A percentile compares a stretch with the other conserved stretches of the same genome.
phyloP scores from a whole-genome alignment of 2,888 invertebrate genomes.

The Leptinotarsa rubiginosa region DNA sequence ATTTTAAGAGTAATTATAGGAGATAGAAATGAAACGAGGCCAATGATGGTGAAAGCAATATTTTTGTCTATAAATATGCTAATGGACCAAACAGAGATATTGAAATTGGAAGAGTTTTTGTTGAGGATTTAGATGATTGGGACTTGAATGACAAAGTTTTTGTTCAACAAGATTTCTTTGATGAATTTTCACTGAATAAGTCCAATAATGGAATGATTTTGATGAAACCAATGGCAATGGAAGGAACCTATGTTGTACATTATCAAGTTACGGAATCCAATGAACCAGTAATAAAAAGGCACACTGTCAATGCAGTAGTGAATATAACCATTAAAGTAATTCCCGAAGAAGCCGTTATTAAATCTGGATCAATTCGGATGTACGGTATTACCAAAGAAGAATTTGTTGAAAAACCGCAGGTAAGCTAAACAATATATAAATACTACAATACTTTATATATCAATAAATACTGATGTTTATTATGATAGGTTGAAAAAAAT shows the following conservation, averaged over 20 bases:
- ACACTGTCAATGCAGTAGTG: conserved; percentile 85
- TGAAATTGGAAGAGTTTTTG: conserved; percentile 92
- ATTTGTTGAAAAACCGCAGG: conserved; percentile 76
- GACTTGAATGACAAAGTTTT: conserved; percentile 93
- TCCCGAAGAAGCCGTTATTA: conserved; percentile 90
- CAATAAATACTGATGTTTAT: too few relatives aligned
- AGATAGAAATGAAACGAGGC: conserved; percentile 95
- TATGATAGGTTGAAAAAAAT: too few relatives aligned
- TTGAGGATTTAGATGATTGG: conserved; percentile 97
- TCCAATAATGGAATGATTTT: conserved; percentile 86
- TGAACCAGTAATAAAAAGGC: conserved; percentile 70
- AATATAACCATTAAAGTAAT: conserved; percentile 88
- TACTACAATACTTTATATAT: neutral
- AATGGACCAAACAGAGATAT: conserved; percentile 80
- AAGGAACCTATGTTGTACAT: conserved; percentile 80
- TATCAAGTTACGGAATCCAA: conserved; percentile 82
- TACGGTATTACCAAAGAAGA: conserved; percentile 85
- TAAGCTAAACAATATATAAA: conserved; percentile 48
- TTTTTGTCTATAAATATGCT: conserved; percentile 95
- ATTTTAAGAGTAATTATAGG: conserved; percentile 91
- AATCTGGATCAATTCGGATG: conserved; percentile 92
- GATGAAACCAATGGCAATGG: conserved; percentile 81
- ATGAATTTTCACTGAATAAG: conserved; percentile 78
- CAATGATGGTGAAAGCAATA: conserved; percentile 86
- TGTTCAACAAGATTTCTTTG: conserved; percentile 69